Percentiles rank a stretch among this genome's conserved stretches.
Evolutionary conservation across 2,113 vertebrate genomes (phyloP).

Genomic region (Albula goreensis): DNA sequence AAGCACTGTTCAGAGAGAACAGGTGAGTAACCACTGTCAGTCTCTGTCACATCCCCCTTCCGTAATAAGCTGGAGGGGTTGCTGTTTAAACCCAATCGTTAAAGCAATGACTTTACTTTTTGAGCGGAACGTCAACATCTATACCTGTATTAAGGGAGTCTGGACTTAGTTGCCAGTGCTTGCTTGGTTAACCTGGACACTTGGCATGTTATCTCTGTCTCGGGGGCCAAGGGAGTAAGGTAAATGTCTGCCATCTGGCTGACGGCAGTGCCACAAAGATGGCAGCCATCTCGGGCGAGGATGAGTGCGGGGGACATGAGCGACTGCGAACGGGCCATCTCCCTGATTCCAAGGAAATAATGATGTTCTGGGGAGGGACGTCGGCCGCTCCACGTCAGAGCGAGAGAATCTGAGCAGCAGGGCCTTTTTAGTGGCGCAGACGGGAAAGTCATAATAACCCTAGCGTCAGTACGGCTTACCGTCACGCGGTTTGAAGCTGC

Average conservation of each 20-base stretch:
- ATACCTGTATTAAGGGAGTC: slow-evolving; percentile 25
- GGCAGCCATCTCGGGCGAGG: slow-evolving; percentile 40
- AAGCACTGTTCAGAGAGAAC: not conserved
- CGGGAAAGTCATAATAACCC: slow-evolving; percentile 56
- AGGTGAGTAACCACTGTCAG: slow-evolving; percentile 5
- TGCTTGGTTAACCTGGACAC: slow-evolving; percentile 37
- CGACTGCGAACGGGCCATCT: slow-evolving; percentile 52
- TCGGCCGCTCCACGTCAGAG: not conserved
- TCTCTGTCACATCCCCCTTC: not conserved
- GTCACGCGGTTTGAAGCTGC: slow-evolving; percentile 40
- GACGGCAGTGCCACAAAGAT: slow-evolving; percentile 25
- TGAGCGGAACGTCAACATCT: slow-evolving; percentile 39
- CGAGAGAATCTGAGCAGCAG: not conserved
- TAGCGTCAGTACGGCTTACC: slow-evolving; percentile 52
- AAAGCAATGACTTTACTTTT: slow-evolving; percentile 51
- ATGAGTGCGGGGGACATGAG: slow-evolving; percentile 48
- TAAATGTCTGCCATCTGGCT: slow-evolving; percentile 25
- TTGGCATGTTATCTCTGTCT: slow-evolving; percentile 51
- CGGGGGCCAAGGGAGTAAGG: not conserved
- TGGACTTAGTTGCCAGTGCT: slow-evolving; percentile 36
- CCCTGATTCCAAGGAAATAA: slow-evolving; percentile 65
- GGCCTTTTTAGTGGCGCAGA: slow-evolving; percentile 48
- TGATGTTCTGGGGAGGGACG: slow-evolving; percentile 40
- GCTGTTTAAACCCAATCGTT: slow-evolving; percentile 47
- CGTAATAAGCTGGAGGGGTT: not conserved